These are phyloP conservation scores for Ennomos erosarius DNA, from an alignment of 2,888 invertebrate genomes.

Conservation along the genomic window DNA sequence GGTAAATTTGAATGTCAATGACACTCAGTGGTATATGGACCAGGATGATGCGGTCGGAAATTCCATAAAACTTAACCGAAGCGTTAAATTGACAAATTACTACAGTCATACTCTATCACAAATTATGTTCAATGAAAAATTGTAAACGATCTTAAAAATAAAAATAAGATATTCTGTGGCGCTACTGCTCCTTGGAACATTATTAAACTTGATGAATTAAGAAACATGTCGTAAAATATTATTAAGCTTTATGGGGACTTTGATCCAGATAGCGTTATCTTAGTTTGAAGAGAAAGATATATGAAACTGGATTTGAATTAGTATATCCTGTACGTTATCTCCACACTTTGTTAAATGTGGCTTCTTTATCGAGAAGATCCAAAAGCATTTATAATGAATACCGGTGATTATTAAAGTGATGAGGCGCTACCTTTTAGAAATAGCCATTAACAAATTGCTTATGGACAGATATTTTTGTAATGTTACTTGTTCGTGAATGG, in stretches of 20 bases:
- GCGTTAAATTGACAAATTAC: constrained; percentile 50
- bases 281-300: constrained; percentile 59
- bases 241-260: constrained; percentile 50
- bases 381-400: constrained; percentile 65
- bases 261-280: constrained; percentile 67
- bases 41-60: constrained; percentile 48
- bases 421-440: constrained; percentile 71
- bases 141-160: too few relatives aligned
- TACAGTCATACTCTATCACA: constrained; percentile 13
- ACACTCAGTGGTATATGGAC: constrained; percentile 44
- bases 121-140: background rate
- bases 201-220: constrained; percentile 43
- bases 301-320: constrained; percentile 69
- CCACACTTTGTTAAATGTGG: constrained; percentile 66
- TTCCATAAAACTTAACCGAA: constrained; percentile 39
- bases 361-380: constrained; percentile 69
- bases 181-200: constrained; percentile 7
- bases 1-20: constrained; percentile 64
- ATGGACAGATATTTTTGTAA: constrained; percentile 74
- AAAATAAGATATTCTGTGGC: constrained; percentile 1
- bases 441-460: constrained; percentile 74
- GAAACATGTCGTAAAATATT: constrained; percentile 45
- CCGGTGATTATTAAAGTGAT: constrained; percentile 48
- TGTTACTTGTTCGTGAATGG: constrained; percentile 72
- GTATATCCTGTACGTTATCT: constrained; percentile 70